phyloP scores from a whole-genome alignment of 1,140 invertebrate species.

The Heliconius congener region DNA sequence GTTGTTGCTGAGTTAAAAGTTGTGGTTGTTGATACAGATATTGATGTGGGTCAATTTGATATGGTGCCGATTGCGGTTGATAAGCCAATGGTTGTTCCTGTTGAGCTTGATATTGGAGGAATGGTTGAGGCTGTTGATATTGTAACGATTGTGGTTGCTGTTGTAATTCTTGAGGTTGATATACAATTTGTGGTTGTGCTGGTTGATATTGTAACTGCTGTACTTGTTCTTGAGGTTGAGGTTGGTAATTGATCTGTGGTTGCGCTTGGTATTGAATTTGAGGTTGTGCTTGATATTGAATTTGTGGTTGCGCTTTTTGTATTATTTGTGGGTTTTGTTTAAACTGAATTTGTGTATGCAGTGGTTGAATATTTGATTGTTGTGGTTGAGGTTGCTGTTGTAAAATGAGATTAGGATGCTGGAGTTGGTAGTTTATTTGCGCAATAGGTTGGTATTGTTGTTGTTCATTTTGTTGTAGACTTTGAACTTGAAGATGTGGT shows the following conservation, averaged over 20 bases:
- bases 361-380: conserved; percentile 31
- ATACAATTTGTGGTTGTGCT: conserved; percentile 20
- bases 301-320: background rate
- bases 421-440: conserved; percentile 42
- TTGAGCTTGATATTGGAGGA: conserved; percentile 20
- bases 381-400: conserved; percentile 31
- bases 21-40: conserved; percentile 29
- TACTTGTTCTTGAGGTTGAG: conserved; percentile 37
- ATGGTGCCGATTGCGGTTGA: background rate
- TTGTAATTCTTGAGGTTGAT: conserved; percentile 26
- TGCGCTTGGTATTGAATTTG: conserved; percentile 27
- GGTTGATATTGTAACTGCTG: conserved; percentile 32
- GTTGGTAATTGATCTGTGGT: conserved; percentile 18
- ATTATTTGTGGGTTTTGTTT: background rate
- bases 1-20: background rate
- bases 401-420: conserved; percentile 33
- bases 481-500: conserved; percentile 22
- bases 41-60: conserved; percentile 12
- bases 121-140: conserved; percentile 21
- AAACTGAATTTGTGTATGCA: conserved; percentile 25
- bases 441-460: conserved; percentile 27
- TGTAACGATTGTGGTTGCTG: conserved; percentile 18
- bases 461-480: conserved; percentile 23
- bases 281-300: conserved; percentile 22
- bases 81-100: background rate